Evolutionary conservation across 2,888 invertebrate species (phyloP).

Genomic region (Lordiphosa fenestrarum): DNA sequence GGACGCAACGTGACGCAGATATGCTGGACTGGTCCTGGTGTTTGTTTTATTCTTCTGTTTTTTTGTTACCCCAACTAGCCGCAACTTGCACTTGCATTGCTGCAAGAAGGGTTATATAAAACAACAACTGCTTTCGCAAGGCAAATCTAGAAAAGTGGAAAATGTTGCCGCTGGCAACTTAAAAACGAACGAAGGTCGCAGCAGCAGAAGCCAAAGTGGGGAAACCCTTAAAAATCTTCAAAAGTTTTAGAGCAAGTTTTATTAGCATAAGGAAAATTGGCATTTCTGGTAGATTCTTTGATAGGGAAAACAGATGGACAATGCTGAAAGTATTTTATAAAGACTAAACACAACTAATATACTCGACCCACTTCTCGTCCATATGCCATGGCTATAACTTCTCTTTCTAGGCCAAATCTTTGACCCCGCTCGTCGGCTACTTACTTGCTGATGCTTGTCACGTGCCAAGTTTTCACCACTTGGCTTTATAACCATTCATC

Average conservation of each 20-base stretch:
- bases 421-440: too few species aligned
- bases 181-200: slow-evolving; percentile 13
- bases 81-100: slow-evolving; percentile 26
- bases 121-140: slow-evolving; percentile 12
- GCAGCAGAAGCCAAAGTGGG: slow-evolving; percentile 5
- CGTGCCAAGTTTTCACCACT: neutral
- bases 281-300: too few species aligned
- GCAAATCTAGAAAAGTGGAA: slow-evolving; percentile 5
- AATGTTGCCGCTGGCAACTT: slow-evolving; percentile 29
- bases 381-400: too few species aligned
- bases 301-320: too few species aligned
- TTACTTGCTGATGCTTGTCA: neutral
- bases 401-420: too few species aligned
- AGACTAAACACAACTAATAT: too few species aligned
- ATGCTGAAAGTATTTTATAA: too few species aligned
- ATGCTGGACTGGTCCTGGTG: slow-evolving; percentile 16
- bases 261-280: too few species aligned
- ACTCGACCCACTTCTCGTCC: too few species aligned
- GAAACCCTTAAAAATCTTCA: too few species aligned
- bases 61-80: slow-evolving; percentile 7
- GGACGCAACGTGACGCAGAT: slow-evolving; percentile 16
- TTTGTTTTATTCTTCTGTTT: neutral
- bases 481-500: slow-evolving; percentile 35
- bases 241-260: too few species aligned
- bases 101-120: slow-evolving; percentile 34